phyloP scores from a whole-genome alignment of 2,113 vertebrate genomes.

The Sciurus niger region DNA sequence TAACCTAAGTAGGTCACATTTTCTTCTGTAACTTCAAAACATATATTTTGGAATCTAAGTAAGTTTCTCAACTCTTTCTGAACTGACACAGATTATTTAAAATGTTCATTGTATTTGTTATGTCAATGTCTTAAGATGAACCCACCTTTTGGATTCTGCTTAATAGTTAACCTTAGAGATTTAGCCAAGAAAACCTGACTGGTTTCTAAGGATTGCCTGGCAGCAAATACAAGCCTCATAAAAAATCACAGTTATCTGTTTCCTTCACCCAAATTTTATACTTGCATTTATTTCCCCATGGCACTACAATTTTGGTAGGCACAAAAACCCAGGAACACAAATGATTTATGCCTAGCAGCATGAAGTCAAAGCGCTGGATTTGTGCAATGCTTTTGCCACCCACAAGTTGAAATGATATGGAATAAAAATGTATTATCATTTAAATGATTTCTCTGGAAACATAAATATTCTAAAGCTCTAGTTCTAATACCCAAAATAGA shows the following conservation, averaged over 20 bases:
- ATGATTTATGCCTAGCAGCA: slow-evolving; percentile 37
- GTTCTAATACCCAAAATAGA: background rate
- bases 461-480: slow-evolving; percentile 46
- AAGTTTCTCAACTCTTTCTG: background rate
- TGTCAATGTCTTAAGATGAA: background rate
- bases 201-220: slow-evolving; percentile 42
- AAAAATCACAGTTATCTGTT: slow-evolving; percentile 36
- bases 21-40: slow-evolving; percentile 10
- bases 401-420: slow-evolving; percentile 23
- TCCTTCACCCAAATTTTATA: slow-evolving; percentile 40
- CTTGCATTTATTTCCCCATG: slow-evolving; percentile 57
- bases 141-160: slow-evolving; percentile 37
- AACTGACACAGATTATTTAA: slow-evolving; percentile 5
- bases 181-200: slow-evolving; percentile 44
- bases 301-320: slow-evolving; percentile 2
- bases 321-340: slow-evolving; percentile 28
- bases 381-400: slow-evolving; percentile 54
- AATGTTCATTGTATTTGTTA: background rate
- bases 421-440: slow-evolving; percentile 74
- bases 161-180: slow-evolving; percentile 19
- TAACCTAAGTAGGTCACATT: background rate
- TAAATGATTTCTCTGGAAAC: slow-evolving; percentile 67
- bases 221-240: slow-evolving; percentile 41
- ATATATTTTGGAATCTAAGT: background rate
- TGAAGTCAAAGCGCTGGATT: slow-evolving; percentile 39